Base-by-base conservation (phyloP, 2,888 invertebrate genomes). In the Orchesellides sinensis region DNA sequence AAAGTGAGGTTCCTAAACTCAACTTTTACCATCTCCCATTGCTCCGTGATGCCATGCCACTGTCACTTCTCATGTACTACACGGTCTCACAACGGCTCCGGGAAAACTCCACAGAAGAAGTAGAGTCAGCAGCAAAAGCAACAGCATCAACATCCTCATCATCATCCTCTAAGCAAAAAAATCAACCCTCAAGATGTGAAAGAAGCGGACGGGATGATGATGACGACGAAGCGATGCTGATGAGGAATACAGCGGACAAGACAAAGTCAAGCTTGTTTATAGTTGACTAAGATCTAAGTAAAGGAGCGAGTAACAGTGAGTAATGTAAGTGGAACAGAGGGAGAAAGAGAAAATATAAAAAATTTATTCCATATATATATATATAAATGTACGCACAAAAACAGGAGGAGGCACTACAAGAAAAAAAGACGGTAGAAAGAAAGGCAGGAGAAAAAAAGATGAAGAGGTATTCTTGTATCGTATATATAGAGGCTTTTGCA, bases 201-300 rank as follows among this genome's bases (percentile, higher is more conserved):
- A 63, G 63, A 61, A 69, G 49, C 35, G 56, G 54, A 69, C 19
- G 69, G 59, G 74, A 75, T 56, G 75, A 32, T 52, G 63, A 56
- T 54, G 61, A 66, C 17, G 40, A 66, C 19, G 75, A 52, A 25
- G 75, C 29, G 74, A 75, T 52, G 74, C 59, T 78, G 77, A 78
- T 78, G 77, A 78, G 68, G 45, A 69, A 68, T 47, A 78, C 61
- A 69, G 68, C 75, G 49, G 77, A 79, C 79, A 79, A 70, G 70
- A 79, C 69, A 79, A 70, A 79, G 79, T 79, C 78, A 78, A 61
- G 68, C 78, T 78, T 78, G 69, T 78, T 78, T 78, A 69, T 75
- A 66, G 75, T 75, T 75, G 66, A 75, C 56, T 74, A 61, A 74
- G 65, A 65, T 63, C 63, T 54, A 65, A 65, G 35, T 65, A 65